These are phyloP conservation scores for Nesidiocoris tenuis DNA, from an alignment of 2,888 invertebrate genomes.

Conservation along the genomic window DNA sequence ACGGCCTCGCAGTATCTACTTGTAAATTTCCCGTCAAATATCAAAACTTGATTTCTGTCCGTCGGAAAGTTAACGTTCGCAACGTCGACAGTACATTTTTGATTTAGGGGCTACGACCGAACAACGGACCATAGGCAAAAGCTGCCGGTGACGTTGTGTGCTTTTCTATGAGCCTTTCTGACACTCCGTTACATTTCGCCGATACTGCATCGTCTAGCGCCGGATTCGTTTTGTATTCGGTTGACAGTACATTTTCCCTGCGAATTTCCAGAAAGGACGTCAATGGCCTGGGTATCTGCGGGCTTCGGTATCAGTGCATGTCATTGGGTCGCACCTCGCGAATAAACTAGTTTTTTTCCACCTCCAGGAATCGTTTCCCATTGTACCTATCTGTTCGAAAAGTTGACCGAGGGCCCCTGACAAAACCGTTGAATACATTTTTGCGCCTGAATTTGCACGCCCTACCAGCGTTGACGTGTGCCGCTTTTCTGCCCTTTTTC, in stretches of 20 bases:
- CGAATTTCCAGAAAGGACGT: not conserved
- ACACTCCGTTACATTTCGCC: not conserved
- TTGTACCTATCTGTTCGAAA: not conserved
- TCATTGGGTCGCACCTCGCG: not conserved
- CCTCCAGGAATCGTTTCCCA: not conserved
- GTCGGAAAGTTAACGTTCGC: not conserved
- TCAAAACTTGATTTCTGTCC: too few species aligned
- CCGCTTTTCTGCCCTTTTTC: not conserved
- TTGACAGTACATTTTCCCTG: not conserved
- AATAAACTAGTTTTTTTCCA: conserved; percentile 35
- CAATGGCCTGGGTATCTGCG: not conserved
- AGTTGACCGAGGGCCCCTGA: not conserved
- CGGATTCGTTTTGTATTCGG: not conserved
- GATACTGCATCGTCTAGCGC: not conserved
- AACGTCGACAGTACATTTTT: not conserved
- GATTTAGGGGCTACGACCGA: not conserved
- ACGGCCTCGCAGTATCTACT: too few species aligned
- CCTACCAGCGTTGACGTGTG: not conserved
- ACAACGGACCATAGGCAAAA: not conserved
- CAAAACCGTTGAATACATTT: conserved; percentile 33
- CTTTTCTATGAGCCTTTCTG: too few species aligned
- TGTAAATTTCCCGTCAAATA: too few species aligned
- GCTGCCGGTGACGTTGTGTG: not conserved
- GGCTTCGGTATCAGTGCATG: not conserved
- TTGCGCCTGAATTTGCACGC: not conserved